Percentiles rank a stretch among this genome's conserved stretches.
Conservation (phyloP, 2,797 vertebrate genomes). For the Rhadinocentrus ornatus region DNA sequence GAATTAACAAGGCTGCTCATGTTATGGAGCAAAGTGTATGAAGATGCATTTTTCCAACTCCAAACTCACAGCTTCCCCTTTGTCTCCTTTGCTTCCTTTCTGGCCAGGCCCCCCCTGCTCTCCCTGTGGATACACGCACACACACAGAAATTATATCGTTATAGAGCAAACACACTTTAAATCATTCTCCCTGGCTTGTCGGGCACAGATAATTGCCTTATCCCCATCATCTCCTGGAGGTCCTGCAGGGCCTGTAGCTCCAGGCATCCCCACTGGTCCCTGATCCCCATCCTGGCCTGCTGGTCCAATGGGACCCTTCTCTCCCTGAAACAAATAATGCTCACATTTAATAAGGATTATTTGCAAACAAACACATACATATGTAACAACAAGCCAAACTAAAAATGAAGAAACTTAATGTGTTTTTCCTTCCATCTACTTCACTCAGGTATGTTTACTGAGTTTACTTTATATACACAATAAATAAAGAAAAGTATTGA, state of each 20-base stretch:
- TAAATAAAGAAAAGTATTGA: too few species aligned
- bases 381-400: neutral
- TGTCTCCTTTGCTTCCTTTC: constrained; percentile 97
- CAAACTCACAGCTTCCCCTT: constrained; percentile 93
- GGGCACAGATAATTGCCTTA: constrained; percentile 83
- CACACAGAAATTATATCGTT: constrained; percentile 8
- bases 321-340: constrained; percentile 83
- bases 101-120: constrained; percentile 95
- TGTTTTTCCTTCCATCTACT: neutral
- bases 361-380: neutral
- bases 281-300: constrained; percentile 95
- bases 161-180: constrained; percentile 8
- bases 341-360: constrained; percentile 6
- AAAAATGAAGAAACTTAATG: neutral
- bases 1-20: constrained; percentile 13
- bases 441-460: neutral
- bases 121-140: constrained; percentile 82
- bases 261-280: constrained; percentile 89
- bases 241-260: constrained; percentile 89
- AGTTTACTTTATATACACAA: too few species aligned
- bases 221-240: constrained; percentile 96
- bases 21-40: neutral
- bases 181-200: neutral
- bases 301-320: constrained; percentile 93
- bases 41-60: neutral